Percentiles rank a stretch among this genome's conserved stretches.
phyloP scores from a whole-genome alignment of 2,888 invertebrate genomes.

The Scaptomyza tumidula region DNA sequence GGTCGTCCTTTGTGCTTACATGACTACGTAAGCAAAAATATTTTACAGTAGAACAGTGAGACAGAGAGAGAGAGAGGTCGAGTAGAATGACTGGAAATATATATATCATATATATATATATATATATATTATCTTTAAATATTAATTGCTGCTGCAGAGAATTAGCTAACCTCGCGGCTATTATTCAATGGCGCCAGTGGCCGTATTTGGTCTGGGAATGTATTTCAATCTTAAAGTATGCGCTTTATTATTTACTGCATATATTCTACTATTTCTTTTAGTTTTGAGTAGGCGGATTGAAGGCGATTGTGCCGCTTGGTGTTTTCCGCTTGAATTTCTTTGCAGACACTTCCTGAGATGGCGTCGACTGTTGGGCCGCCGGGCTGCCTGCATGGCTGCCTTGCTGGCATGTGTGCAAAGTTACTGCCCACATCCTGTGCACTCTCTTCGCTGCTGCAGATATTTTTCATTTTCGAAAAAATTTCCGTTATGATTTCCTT shows the following conservation, averaged over 20 bases:
- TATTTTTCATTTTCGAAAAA: conserved; percentile 72
- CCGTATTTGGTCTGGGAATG: conserved; percentile 35
- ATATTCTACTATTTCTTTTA: conserved; percentile 17
- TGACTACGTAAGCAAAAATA: conserved; percentile 65
- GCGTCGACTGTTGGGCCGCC: conserved; percentile 4
- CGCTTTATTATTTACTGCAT: conserved; percentile 61
- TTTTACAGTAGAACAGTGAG: conserved; percentile 47
- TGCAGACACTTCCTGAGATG: conserved; percentile 64
- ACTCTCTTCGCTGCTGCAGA: conserved; percentile 51
- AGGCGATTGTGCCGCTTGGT: conserved; percentile 15
- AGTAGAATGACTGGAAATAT: conserved; percentile 13
- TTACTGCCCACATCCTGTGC: conserved; percentile 68
- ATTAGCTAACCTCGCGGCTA: conserved; percentile 53
- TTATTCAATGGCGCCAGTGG: conserved; percentile 57
- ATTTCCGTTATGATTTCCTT: conserved; percentile 80
- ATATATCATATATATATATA: neutral
- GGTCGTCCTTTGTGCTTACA: conserved; percentile 35
- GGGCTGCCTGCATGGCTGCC: conserved; percentile 39
- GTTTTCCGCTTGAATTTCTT: conserved; percentile 59
- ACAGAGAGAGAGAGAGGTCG: conserved; percentile 21
- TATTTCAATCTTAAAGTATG: conserved; percentile 47
- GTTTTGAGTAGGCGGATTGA: neutral
- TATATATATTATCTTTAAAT: conserved; percentile 22
- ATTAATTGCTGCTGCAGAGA: conserved; percentile 38
- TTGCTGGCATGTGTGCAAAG: conserved; percentile 69